Conservation (phyloP, 2,113 vertebrate genomes). For the Antechinus stuartii region DNA sequence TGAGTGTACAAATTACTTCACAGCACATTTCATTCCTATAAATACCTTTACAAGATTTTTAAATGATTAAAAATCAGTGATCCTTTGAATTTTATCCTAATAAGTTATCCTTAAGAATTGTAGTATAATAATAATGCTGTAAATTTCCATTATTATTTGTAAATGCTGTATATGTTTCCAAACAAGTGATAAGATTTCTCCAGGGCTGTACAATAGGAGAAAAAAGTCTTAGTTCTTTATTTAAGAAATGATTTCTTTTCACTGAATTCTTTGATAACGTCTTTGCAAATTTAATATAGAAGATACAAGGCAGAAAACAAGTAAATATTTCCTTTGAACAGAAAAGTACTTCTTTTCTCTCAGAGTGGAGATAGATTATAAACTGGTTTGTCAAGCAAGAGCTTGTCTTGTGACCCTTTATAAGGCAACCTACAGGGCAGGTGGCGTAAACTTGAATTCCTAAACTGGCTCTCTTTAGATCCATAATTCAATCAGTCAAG, state of each 20-base stretch:
- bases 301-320: background rate
- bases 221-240: background rate
- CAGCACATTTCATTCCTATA: background rate
- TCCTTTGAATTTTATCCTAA: background rate
- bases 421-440: background rate
- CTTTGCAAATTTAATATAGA: background rate
- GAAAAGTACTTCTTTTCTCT: background rate
- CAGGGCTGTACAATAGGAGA: background rate
- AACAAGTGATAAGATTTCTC: background rate
- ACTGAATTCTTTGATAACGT: background rate
- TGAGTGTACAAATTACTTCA: background rate
- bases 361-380: background rate
- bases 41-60: background rate
- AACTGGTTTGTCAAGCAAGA: background rate
- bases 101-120: background rate
- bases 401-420: background rate
- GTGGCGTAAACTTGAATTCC: background rate
- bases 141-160: background rate
- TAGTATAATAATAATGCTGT: background rate
- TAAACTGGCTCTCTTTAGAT: background rate
- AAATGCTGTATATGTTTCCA: background rate
- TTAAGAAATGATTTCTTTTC: background rate
- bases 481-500: background rate
- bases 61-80: background rate
- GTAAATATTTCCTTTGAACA: background rate